Evolutionary conservation across 2,113 vertebrate species (phyloP), one percentile per base, ranked within the genome.

Genomic region (Hippopotamus amphibius): DNA sequence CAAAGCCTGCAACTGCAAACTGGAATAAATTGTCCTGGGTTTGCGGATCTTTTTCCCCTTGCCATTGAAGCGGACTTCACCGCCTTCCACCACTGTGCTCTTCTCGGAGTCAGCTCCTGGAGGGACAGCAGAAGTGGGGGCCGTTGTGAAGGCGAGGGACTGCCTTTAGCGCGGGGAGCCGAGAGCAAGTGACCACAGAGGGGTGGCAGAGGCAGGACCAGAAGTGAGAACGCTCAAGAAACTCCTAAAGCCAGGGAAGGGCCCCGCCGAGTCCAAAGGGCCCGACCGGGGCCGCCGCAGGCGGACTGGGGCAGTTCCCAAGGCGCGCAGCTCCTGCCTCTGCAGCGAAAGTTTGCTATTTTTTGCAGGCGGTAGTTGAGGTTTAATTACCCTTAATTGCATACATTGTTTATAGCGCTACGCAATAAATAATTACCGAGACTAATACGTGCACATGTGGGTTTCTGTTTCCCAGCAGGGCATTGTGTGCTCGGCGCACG

Each of bases 311-410:
- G 97, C 98, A 97, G 97, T 98, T 98, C 98, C 98, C 97, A 98
- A 98, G 98, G 98, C 98, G 96, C 96, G 97, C 98, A 98, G 98
- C 99, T 98, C 95, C 97, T 98, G 98, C 97, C 98, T 98, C 98
- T 98, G 98, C 99, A 97, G 98, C 94, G 98, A 99, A 99, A 99
- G 99, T 99, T 99, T 98, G 98, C 98, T 99, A 98, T 98, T 99
- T 99, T 99, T 99, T 99, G 99, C 99, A 99, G 99, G 98, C 99
- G 99, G 99, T 99, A 99, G 99, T 99, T 99, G 99, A 99, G 99
- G 99, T 99, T 99, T 99, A 99, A 99, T 99, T 99, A 99, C 99
- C 99, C 99, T 99, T 99, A 99, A 99, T 99, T 99, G 99, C 99
- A 99, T 99, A 99, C 99, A 99, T 99, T 99, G 99, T 99, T 99